Conservation (phyloP, 2,797 vertebrate genomes). For the Momotus momota region DNA sequence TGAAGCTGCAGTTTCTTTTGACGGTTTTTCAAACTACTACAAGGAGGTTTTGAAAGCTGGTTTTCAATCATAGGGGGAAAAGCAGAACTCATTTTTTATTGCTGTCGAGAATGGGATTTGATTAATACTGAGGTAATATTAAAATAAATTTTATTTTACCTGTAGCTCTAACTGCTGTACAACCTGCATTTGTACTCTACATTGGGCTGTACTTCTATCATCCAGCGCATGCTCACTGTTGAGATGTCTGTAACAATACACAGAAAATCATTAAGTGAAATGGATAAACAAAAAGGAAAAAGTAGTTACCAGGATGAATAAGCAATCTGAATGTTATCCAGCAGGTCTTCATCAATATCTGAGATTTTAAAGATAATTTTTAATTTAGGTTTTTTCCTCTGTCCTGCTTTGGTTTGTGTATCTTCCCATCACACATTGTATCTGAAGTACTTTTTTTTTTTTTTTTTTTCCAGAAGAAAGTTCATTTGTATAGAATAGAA, state of each 20-base stretch:
- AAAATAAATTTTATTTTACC: slow-evolving; percentile 87
- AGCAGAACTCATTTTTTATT: slow-evolving; percentile 74
- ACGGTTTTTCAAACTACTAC: slow-evolving; percentile 59
- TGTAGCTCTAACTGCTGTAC: slow-evolving; percentile 99
- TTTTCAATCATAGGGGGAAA: slow-evolving; percentile 59
- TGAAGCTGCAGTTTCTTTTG: slow-evolving; percentile 56
- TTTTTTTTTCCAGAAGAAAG: not conserved
- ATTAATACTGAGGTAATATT: slow-evolving; percentile 77
- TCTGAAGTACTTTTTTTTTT: not conserved
- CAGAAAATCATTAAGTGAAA: slow-evolving; percentile 84
- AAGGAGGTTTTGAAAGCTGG: slow-evolving; percentile 57
- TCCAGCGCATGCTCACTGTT: slow-evolving; percentile 99
- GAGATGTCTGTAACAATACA: slow-evolving; percentile 93
- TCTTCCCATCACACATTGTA: not conserved
- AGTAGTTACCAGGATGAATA: slow-evolving; percentile 76
- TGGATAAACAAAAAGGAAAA: slow-evolving; percentile 79
- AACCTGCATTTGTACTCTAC: slow-evolving; percentile 99
- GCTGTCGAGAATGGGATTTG: slow-evolving; percentile 59
- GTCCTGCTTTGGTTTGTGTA: slow-evolving; percentile 11
- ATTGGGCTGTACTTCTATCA: slow-evolving; percentile 99
- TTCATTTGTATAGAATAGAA: not conserved
- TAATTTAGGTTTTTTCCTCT: not conserved
- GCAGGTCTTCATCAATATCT: slow-evolving; percentile 35
- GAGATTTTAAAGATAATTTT: not conserved
- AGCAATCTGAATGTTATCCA: slow-evolving; percentile 54